Conservation (phyloP, 2,888 invertebrate genomes). For the Andrena trimmerana region DNA sequence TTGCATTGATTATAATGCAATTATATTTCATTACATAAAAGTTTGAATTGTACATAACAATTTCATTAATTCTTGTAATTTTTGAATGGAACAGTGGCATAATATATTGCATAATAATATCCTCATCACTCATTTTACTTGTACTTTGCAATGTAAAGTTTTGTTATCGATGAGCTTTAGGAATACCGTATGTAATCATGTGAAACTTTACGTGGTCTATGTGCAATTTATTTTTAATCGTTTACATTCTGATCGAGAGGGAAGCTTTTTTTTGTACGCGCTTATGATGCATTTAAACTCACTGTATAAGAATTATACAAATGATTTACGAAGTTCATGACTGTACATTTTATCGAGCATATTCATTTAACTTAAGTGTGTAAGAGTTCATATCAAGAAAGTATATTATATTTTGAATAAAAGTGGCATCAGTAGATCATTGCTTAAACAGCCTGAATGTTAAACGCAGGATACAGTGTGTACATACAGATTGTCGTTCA, state of each 20-base stretch:
- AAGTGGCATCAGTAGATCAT: conserved; percentile 45
- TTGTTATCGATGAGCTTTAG: conserved; percentile 49
- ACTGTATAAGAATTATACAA: conserved; percentile 49
- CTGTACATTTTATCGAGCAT: conserved; percentile 56
- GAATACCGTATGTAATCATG: conserved; percentile 22
- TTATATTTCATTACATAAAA: conserved; percentile 68
- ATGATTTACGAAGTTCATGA: conserved; percentile 51
- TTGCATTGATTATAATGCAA: conserved; percentile 67
- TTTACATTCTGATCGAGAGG: conserved; percentile 37
- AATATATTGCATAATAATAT: conserved; percentile 55
- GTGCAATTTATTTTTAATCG: conserved; percentile 67
- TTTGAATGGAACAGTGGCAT: conserved; percentile 54
- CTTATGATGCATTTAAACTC: conserved; percentile 49
- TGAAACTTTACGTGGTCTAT: conserved; percentile 46
- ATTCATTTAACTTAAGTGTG: conserved; percentile 43
- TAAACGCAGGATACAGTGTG: conserved; percentile 28
- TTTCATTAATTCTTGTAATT: conserved; percentile 69
- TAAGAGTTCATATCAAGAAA: conserved; percentile 54
- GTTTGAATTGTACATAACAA: conserved; percentile 72
- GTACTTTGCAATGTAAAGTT: conserved; percentile 53
- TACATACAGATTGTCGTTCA: conserved; percentile 37
- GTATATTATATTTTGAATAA: conserved; percentile 61
- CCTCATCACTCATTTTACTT: conserved; percentile 63
- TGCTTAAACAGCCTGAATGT: conserved; percentile 24
- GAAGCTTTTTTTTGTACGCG: conserved; percentile 47